Conservation (phyloP, 2,888 invertebrate genomes). For the Netelia virgata region DNA sequence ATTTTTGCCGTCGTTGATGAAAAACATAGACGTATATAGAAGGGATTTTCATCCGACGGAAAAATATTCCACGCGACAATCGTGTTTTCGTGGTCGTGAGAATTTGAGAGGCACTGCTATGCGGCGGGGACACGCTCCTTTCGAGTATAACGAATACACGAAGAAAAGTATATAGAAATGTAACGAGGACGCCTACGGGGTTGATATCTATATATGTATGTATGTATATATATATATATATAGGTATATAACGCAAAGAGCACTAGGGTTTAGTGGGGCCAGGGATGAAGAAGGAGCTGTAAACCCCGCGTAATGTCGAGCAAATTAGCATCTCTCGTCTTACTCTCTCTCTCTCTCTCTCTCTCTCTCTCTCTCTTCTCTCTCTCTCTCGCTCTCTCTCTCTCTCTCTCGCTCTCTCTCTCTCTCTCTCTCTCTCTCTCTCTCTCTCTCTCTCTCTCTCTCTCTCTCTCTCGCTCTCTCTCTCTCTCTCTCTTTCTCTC, state of each 20-base stretch:
- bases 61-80: constrained; percentile 2
- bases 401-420: neutral
- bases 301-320: constrained; percentile 72
- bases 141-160: constrained; percentile 32
- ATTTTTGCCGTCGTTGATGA: constrained; percentile 19
- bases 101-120: constrained; percentile 59
- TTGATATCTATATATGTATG: neutral
- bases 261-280: constrained; percentile 37
- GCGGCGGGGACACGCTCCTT: neutral
- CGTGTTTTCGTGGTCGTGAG: neutral
- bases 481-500: neutral
- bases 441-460: neutral
- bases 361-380: neutral
- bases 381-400: neutral
- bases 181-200: constrained; percentile 54
- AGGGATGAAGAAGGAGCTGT: constrained; percentile 51
- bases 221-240: neutral
- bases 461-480: neutral
- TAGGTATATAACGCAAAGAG: constrained; percentile 16
- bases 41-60: neutral
- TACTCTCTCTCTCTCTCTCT: constrained; percentile 57
- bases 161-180: constrained; percentile 44
- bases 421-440: neutral
- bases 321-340: constrained; percentile 74
- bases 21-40: neutral